Conservation (phyloP, 2,888 invertebrate species). For the Lithophane ornitopus region DNA sequence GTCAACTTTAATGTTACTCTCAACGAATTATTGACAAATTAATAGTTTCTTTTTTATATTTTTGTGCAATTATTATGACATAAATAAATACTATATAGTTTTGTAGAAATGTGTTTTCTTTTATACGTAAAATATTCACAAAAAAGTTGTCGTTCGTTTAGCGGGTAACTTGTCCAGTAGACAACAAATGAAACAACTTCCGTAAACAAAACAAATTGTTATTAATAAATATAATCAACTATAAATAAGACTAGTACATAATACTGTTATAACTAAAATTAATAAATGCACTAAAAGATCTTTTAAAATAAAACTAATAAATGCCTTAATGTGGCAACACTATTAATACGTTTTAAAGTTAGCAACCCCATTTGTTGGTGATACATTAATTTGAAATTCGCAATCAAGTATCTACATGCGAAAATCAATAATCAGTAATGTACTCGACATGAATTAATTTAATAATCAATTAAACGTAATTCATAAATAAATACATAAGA, state of each 20-base stretch:
- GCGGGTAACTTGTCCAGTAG: background rate
- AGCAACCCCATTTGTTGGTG: conserved; percentile 28
- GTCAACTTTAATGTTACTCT: conserved; percentile 41
- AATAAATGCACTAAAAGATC: conserved; percentile 71
- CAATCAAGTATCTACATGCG: background rate
- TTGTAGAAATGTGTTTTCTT: conserved; percentile 54
- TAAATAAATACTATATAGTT: conserved; percentile 68
- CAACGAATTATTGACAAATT: conserved; percentile 48
- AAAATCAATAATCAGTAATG: background rate
- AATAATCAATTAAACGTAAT: conserved; percentile 4
- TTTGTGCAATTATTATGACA: conserved; percentile 62
- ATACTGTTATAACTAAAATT: conserved; percentile 71
- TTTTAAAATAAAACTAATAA: conserved; percentile 55
- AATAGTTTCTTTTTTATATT: conserved; percentile 62
- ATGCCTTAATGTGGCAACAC: conserved; percentile 37
- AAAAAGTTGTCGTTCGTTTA: background rate
- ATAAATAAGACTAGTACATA: conserved; percentile 77
- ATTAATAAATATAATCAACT: conserved; percentile 70
- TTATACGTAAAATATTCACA: background rate
- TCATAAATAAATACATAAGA: background rate
- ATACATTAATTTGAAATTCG: conserved; percentile 3
- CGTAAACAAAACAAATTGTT: conserved; percentile 68
- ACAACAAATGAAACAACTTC: conserved; percentile 48
- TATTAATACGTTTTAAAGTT: conserved; percentile 21
- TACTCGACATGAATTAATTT: background rate